Conservation (phyloP, 2,113 vertebrate species). For the Ranitomeya variabilis region DNA sequence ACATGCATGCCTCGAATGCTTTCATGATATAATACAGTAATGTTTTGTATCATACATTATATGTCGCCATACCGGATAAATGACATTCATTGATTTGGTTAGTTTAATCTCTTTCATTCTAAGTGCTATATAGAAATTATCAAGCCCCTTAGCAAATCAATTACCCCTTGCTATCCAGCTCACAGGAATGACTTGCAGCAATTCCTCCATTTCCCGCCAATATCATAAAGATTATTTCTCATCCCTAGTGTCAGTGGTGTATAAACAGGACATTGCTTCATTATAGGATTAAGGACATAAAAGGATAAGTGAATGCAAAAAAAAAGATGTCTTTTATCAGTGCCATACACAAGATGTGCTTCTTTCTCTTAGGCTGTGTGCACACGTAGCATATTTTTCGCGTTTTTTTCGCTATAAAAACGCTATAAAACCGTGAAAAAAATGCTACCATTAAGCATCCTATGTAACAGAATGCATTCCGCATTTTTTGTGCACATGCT, state of each 20-base stretch:
- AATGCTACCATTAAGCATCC: too few species aligned
- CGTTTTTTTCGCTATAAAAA: too few species aligned
- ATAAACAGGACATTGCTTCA: slow-evolving; percentile 3
- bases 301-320: neutral
- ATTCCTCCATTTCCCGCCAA: slow-evolving; percentile 22
- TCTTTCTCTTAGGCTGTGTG: neutral
- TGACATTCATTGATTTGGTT: slow-evolving; percentile 43
- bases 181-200: slow-evolving; percentile 4
- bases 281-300: neutral
- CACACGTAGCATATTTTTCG: too few species aligned
- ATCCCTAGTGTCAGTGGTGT: slow-evolving; percentile 3
- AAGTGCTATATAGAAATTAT: slow-evolving; percentile 47
- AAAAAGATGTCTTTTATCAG: neutral
- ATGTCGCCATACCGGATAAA: slow-evolving; percentile 36
- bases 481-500: too few species aligned
- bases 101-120: slow-evolving; percentile 38
- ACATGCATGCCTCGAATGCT: slow-evolving; percentile 3
- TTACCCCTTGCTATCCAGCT: slow-evolving; percentile 2
- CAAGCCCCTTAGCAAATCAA: slow-evolving; percentile 21
- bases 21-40: slow-evolving; percentile 42
- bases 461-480: too few species aligned
- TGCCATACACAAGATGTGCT: neutral
- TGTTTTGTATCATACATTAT: slow-evolving; percentile 47
- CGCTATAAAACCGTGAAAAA: too few species aligned
- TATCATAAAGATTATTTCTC: slow-evolving; percentile 37